These are phyloP conservation scores for Ceratina calcarata DNA, from an alignment of 1,140 invertebrate species.

Conservation along the genomic window DNA sequence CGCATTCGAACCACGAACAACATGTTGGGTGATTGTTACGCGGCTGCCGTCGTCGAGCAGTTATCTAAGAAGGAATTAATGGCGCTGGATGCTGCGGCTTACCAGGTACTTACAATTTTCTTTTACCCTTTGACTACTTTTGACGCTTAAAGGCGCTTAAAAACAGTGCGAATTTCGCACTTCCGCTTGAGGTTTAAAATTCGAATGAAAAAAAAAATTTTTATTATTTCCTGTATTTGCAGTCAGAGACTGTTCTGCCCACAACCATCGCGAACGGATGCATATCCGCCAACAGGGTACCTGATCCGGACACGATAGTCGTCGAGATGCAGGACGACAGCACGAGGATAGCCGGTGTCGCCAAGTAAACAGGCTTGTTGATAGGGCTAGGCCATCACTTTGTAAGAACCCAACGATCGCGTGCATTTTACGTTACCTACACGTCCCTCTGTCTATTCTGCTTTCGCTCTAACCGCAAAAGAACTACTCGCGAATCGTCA, in stretches of 20 bases:
- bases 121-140: no score
- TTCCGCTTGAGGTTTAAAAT: no score
- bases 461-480: slow-evolving; percentile 5
- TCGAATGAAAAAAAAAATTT: neutral
- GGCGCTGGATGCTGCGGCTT: slow-evolving; percentile 85
- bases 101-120: slow-evolving; percentile 76
- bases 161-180: fast-evolving
- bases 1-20: slow-evolving; percentile 93
- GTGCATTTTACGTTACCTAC: slow-evolving; percentile 14
- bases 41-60: slow-evolving; percentile 91
- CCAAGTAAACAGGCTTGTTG: slow-evolving; percentile 80
- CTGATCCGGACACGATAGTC: slow-evolving; percentile 78
- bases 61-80: slow-evolving; percentile 90
- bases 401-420: slow-evolving; percentile 70
- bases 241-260: slow-evolving; percentile 78
- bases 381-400: slow-evolving; percentile 79
- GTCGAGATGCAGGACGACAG: slow-evolving; percentile 79
- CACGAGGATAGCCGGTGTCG: slow-evolving; percentile 76
- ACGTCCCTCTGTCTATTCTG: slow-evolving; percentile 12
- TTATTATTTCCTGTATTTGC: slow-evolving; percentile 22
- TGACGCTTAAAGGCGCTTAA: no score
- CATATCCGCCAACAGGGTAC: slow-evolving; percentile 78
- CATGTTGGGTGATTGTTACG: slow-evolving; percentile 93
- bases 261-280: slow-evolving; percentile 78
- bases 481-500: neutral